Base-by-base conservation (phyloP, 23 tunicate species). In the Aplidium turbinatum region DNA sequence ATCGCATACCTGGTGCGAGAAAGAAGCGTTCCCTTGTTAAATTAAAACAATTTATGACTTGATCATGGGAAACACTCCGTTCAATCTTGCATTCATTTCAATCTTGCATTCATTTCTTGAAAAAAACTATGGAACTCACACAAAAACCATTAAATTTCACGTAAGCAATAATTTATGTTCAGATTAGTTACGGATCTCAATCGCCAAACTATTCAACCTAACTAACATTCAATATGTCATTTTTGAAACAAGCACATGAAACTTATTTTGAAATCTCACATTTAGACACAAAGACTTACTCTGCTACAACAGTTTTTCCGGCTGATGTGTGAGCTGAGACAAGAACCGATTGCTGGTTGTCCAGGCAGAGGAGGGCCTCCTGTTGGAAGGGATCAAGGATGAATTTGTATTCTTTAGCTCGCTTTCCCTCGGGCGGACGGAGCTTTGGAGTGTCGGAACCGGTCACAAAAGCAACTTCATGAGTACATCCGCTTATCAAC, bases 271-370 rank as follows among this genome's bases (percentile, higher is more conserved):
- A 45, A 13, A 45, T 13, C 16, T n/a, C 16, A 20, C 0, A 57
- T 27, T 9, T 9, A 42, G 13, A 42, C 48, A 42, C n/a, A 53
- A 4, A 7, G 4, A 72, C 85, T 58, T 77, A 90, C 91, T 91
- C 98, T 20, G 98, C 98, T 18, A 91, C 98, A 42, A 84, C 91
- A 7, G 98, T 91, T 80, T 91, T 91, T 22, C 98, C 98, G 67
- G 98, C 98, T 3, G 98, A 91, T 22, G 98, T 91, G 52, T 91
- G 98, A 39, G 98, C 98, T 20, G 98, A 91, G 2, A 91, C 92
- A 34, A 91, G 75, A 20, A 91, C 98, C 0, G 98, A 91, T 50
- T 91, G 98, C 32, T 91, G 81, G 69, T 85, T 91, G 57, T 91
- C 98, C 18, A 91, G 75, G 47, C 98, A 91, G 19, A 79, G 56